Percentiles rank a stretch among this genome's conserved stretches.
phyloP scores from a whole-genome alignment of 2,113 vertebrate species.

The Chloropsis hardwickii region DNA sequence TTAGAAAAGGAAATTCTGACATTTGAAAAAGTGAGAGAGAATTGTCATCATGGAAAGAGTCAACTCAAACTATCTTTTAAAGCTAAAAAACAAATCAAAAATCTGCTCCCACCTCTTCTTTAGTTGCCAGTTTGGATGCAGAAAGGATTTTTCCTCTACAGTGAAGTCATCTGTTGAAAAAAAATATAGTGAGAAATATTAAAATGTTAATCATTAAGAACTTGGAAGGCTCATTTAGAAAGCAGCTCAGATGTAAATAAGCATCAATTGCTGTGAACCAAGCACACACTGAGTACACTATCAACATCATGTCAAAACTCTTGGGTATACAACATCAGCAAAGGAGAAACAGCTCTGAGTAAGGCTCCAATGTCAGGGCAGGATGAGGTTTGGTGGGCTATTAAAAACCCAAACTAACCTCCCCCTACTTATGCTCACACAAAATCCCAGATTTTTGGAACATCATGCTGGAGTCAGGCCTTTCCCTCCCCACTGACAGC shows the following conservation, averaged over 20 bases:
- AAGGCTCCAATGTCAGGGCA: not conserved
- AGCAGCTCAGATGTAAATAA: not conserved
- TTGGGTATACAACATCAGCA: not conserved
- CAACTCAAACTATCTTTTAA: not conserved
- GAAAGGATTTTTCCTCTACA: not conserved
- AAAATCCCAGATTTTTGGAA: constrained; percentile 40
- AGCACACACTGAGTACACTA: not conserved
- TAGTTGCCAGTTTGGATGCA: not conserved
- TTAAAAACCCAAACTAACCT: not conserved
- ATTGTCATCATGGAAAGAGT: not conserved
- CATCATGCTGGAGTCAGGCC: not conserved
- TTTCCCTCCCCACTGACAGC: constrained; percentile 6
- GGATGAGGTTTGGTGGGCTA: constrained; percentile 16
- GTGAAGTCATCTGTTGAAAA: not conserved
- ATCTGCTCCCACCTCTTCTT: not conserved
- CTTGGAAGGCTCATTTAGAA: not conserved
- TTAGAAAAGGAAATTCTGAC: not conserved
- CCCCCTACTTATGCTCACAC: not conserved
- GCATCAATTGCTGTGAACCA: not conserved
- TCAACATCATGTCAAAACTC: not conserved
- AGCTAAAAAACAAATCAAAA: not conserved
- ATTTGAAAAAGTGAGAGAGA: not conserved
- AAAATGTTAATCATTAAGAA: not conserved
- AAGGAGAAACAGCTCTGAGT: constrained; percentile 13
- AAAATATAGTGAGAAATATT: not conserved